These are phyloP conservation scores for Thunnus thynnus DNA, from an alignment of 2,113 vertebrate genomes.

Conservation along the genomic window DNA sequence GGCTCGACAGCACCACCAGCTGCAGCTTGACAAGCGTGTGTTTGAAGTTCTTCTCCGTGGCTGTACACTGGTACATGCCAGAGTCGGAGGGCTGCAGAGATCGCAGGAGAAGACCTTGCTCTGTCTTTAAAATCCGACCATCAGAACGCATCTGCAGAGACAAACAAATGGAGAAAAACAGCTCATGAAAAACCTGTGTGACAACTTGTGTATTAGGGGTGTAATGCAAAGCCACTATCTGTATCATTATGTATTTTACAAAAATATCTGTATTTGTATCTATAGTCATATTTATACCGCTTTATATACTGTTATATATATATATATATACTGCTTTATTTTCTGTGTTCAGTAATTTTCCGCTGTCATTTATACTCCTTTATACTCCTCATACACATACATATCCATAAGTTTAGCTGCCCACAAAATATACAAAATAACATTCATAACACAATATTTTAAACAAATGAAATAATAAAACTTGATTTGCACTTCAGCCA, in stretches of 20 bases:
- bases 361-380: neutral
- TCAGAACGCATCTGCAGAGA: slow-evolving; percentile 90
- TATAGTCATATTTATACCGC: too few relatives aligned
- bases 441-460: neutral
- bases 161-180: neutral
- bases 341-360: neutral
- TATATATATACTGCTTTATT: neutral
- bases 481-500: too few relatives aligned
- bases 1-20: slow-evolving; percentile 90
- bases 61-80: slow-evolving; percentile 94
- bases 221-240: too few relatives aligned
- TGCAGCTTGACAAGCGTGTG: slow-evolving; percentile 93
- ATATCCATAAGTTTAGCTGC: neutral
- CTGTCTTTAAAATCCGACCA: slow-evolving; percentile 92
- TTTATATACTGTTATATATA: too few relatives aligned
- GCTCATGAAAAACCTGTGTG: neutral
- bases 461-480: too few relatives aligned
- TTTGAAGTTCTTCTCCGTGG: slow-evolving; percentile 99
- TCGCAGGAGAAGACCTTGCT: slow-evolving; percentile 93
- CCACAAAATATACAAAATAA: neutral
- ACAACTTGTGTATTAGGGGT: neutral
- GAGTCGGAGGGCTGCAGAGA: slow-evolving; percentile 92
- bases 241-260: too few relatives aligned
- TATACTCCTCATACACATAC: neutral
- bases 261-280: too few relatives aligned